Evolutionary conservation across 2,888 invertebrate genomes (phyloP).

Genomic region (Cotesia congregata): DNA sequence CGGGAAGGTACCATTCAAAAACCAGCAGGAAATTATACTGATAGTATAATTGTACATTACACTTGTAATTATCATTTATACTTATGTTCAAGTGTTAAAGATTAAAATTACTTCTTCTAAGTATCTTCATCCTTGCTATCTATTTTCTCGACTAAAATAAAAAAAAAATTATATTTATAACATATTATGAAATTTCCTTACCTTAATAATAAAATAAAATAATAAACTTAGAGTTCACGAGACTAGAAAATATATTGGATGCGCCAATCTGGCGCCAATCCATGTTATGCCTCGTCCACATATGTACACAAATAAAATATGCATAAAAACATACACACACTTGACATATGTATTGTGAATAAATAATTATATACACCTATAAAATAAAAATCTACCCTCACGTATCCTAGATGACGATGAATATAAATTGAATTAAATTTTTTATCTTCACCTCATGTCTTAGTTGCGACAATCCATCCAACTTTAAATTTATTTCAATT

Average conservation of each 20-base stretch:
- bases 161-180: no score
- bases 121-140: neutral
- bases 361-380: neutral
- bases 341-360: neutral
- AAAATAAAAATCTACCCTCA: neutral
- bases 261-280: constrained; percentile 59
- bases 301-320: constrained; percentile 49
- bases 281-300: constrained; percentile 52
- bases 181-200: neutral
- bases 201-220: neutral
- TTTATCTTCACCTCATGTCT: neutral
- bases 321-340: constrained; percentile 52
- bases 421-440: neutral
- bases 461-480: neutral
- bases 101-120: neutral
- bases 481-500: neutral
- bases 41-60: neutral
- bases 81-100: neutral
- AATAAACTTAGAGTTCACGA: constrained; percentile 11
- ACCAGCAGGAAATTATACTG: neutral
- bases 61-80: neutral
- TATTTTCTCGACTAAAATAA: neutral
- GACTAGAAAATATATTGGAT: constrained; percentile 28
- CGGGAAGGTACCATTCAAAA: neutral
- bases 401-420: neutral